Evolutionary conservation across 2,113 vertebrate species (phyloP).

Genomic region (Patagioenas fasciata): DNA sequence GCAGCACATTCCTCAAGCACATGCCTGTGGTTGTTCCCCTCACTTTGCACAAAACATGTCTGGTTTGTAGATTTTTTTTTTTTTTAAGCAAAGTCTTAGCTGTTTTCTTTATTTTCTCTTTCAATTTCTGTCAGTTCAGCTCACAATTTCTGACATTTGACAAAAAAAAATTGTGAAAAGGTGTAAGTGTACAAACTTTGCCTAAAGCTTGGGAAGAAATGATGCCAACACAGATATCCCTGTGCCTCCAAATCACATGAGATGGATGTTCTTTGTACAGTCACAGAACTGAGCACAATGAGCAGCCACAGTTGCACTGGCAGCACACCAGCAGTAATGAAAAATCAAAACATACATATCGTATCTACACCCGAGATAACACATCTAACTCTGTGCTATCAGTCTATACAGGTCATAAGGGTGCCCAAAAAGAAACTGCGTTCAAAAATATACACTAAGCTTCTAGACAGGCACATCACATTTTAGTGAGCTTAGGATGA

Average conservation of each 20-base stretch:
- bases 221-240: neutral
- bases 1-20: neutral
- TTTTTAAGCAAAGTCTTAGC: neutral
- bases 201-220: neutral
- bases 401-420: neutral
- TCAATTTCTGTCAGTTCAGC: neutral
- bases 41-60: neutral
- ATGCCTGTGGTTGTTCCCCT: neutral
- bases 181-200: neutral
- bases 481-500: neutral
- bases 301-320: neutral
- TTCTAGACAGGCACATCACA: neutral
- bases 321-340: neutral
- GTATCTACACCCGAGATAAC: neutral
- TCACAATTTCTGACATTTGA: neutral
- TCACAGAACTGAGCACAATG: neutral
- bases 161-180: neutral
- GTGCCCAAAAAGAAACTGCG: neutral
- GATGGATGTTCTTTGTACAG: neutral
- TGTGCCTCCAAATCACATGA: neutral
- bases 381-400: neutral
- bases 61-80: too few species aligned
- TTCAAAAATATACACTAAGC: neutral
- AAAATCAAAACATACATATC: neutral
- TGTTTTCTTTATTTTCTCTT: neutral